Percentiles rank a stretch among this genome's conserved stretches.
Conservation (phyloP, 2,888 invertebrate genomes). For the Nemurella pictetii region DNA sequence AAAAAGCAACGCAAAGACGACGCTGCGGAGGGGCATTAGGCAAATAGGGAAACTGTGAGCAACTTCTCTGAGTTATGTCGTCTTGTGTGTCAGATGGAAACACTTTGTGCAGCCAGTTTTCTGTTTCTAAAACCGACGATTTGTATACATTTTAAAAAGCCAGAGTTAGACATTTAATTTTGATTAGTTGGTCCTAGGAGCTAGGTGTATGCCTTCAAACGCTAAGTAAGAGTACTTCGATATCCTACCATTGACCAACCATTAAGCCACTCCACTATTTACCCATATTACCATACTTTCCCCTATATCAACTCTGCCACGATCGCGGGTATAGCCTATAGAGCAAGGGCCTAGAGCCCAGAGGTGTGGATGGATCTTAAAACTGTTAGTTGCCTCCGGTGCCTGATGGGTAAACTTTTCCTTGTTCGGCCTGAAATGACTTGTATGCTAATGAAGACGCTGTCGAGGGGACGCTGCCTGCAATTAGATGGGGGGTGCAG, state of each 20-base stretch:
- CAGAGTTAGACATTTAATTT: background rate
- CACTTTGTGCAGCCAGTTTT: background rate
- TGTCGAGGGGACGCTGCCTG: background rate
- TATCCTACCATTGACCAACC: too few relatives aligned
- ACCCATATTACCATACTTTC: too few relatives aligned
- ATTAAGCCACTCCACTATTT: too few relatives aligned
- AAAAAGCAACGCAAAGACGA: background rate
- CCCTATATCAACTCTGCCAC: too few relatives aligned
- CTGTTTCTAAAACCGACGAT: background rate
- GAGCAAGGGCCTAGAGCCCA: too few relatives aligned
- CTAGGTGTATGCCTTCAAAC: too few relatives aligned
- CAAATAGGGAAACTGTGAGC: conserved; percentile 35
- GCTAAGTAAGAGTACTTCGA: too few relatives aligned
- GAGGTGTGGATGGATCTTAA: background rate
- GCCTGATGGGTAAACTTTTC: conserved; percentile 13
- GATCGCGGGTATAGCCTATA: too few relatives aligned
- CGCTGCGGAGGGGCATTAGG: conserved; percentile 36
- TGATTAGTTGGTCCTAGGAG: too few relatives aligned
- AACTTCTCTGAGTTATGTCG: conserved; percentile 17
- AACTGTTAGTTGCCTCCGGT: background rate
- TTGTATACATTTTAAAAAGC: background rate
- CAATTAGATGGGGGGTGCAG: conserved; percentile 33
- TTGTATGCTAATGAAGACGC: conserved; percentile 25
- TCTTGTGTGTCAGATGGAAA: background rate
- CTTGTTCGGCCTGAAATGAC: conserved; percentile 24